Evolutionary conservation across 35 echinoderm and acorn worm genomes (phyloP).

Genomic region (Ophiothrix spiculata): DNA sequence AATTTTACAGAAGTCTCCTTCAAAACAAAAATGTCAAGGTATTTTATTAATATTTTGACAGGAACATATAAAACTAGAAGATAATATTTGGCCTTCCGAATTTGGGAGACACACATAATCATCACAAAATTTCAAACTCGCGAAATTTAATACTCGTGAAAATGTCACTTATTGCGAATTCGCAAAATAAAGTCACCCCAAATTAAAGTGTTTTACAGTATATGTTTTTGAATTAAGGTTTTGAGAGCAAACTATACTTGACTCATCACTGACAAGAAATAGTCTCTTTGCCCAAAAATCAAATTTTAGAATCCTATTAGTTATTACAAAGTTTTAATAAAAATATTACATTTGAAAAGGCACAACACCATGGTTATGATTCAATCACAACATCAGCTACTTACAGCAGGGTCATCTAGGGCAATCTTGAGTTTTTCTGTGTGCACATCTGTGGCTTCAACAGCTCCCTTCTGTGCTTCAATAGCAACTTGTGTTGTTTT

Average conservation of each 20-base stretch:
- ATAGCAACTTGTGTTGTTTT: slow-evolving; percentile 52
- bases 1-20: too few species aligned
- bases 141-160: too few species aligned
- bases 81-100: too few species aligned
- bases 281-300: neutral
- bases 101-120: too few species aligned
- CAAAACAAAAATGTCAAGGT: too few species aligned
- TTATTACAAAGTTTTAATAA: too few species aligned
- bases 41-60: too few species aligned
- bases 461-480: slow-evolving; percentile 52
- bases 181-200: too few species aligned
- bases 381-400: neutral
- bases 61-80: too few species aligned
- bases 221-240: neutral
- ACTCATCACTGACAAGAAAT: neutral
- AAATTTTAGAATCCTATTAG: neutral
- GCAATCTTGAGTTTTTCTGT: slow-evolving; percentile 75
- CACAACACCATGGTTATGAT: neutral
- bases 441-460: slow-evolving; percentile 57
- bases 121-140: too few species aligned
- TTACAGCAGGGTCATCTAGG: slow-evolving; percentile 63
- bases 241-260: neutral
- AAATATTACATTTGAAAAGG: neutral
- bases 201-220: too few species aligned
- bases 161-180: too few species aligned